Base-by-base conservation (phyloP, 2,888 invertebrate species). In the Dasypolia templi region DNA sequence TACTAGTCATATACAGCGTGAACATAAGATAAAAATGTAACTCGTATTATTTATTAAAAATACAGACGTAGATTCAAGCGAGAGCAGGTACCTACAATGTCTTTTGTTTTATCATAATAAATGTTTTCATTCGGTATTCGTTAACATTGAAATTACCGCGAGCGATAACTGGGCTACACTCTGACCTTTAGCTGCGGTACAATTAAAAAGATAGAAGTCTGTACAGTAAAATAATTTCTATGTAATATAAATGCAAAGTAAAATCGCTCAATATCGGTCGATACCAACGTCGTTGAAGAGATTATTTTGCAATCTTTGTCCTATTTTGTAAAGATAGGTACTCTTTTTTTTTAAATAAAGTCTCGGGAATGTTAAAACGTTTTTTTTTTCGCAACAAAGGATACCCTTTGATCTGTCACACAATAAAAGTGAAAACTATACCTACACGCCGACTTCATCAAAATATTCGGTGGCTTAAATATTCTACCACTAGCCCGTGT, bases 121-220 rank as follows among this genome's bases (percentile, higher is more conserved):
- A 74, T 79, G 81, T 83, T 85, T 78, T 75, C 51, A 58, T 71
- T 66, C 75, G 82, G 81, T 84, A 81, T 67, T 67, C 59, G 44
- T 74, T 51, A 86, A 81, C 74, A 81, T 75, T 72, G 11, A 71
- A 81, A 77, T 72, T 62, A 82, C 58, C 39, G 42, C 49, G 29
- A 11, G 53, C 51, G 82, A 86, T 86, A 85, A 85, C 68, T 75
- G 67, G 42, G 35, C 35, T 65, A 56, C 26, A 78, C 61, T 73
- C 49, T 77, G 79, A 82, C 73, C 75, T 58, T 58, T 56, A 42
- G 17, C 5, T 56, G 35, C 70, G 42, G 51, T 67, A 78, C 14
- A 46, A 51, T 59, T 9, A 26, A 67, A 70, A 64, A n/a, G 70
- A 79, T 81, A 72, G n/a, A 58, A 39, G 44, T 44, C 1, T 42